Evolutionary conservation across 2,797 vertebrate genomes (phyloP).

Genomic region (Falco cherrug): DNA sequence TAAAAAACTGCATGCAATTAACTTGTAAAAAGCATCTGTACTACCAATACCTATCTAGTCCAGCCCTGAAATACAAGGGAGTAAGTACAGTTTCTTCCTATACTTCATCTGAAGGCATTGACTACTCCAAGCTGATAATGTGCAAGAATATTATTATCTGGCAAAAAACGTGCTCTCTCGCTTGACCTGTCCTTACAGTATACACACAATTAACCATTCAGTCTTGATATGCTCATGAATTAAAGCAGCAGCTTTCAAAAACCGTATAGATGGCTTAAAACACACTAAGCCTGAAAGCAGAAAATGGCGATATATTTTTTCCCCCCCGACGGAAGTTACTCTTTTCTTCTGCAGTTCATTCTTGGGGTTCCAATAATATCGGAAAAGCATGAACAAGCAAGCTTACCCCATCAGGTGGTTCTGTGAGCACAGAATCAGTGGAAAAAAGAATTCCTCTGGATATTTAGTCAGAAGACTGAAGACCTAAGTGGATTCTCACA

Average conservation of each 20-base stretch:
- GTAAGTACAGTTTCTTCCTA: not conserved
- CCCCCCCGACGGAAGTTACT: not conserved
- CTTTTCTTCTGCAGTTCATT: not conserved
- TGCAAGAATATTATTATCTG: conserved; percentile 25
- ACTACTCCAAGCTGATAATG: conserved; percentile 8
- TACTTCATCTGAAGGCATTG: not conserved
- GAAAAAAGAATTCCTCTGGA: not conserved
- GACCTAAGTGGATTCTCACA: not conserved
- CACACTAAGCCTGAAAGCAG: not conserved
- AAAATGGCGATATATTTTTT: not conserved
- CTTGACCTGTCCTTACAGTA: conserved; percentile 30
- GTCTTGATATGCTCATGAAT: conserved; percentile 27
- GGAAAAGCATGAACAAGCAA: not conserved
- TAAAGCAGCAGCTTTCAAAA: conserved; percentile 32
- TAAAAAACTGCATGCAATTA: not conserved
- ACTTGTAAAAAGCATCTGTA: not conserved
- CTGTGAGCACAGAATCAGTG: not conserved
- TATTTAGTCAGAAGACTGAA: not conserved
- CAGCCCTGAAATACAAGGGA: not conserved
- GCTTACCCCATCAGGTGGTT: not conserved
- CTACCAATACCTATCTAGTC: not conserved
- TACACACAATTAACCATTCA: conserved; percentile 50
- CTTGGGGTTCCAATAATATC: not conserved
- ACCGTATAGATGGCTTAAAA: not conserved
- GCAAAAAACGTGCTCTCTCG: conserved; percentile 29